These are phyloP conservation scores for Drosophila virilis DNA, from an alignment of 1,140 invertebrate species.

Conservation along the genomic window DNA sequence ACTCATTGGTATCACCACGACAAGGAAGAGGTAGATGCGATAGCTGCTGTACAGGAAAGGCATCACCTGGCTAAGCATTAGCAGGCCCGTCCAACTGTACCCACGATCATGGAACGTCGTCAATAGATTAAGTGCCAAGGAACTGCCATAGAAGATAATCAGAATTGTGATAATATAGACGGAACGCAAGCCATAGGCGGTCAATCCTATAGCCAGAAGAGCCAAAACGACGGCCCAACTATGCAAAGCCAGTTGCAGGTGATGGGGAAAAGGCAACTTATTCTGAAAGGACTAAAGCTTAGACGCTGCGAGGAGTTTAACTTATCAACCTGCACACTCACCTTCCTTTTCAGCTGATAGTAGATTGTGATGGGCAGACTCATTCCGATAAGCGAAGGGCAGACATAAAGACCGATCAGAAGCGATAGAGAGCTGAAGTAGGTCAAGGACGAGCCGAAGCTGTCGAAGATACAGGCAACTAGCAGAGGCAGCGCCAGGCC, in stretches of 20 bases:
- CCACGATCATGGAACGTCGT: slow-evolving; percentile 80
- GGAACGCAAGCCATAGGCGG: slow-evolving; percentile 46
- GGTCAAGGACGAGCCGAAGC: slow-evolving; percentile 86
- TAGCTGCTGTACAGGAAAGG: slow-evolving; percentile 86
- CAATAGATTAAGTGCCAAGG: slow-evolving; percentile 67
- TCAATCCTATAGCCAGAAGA: slow-evolving; percentile 42
- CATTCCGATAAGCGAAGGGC: slow-evolving; percentile 85
- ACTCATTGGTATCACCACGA: slow-evolving; percentile 88
- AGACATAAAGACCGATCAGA: slow-evolving; percentile 86
- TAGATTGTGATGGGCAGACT: slow-evolving; percentile 76
- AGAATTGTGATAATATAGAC: slow-evolving; percentile 64
- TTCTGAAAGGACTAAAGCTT: slow-evolving; percentile 26
- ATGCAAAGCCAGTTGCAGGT: slow-evolving; percentile 64
- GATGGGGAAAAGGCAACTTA: slow-evolving; percentile 47
- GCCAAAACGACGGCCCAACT: slow-evolving; percentile 53
- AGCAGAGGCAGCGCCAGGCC: slow-evolving; percentile 85
- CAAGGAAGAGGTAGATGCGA: slow-evolving; percentile 87
- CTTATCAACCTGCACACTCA: slow-evolving; percentile 58
- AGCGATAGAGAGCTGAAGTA: slow-evolving; percentile 89
- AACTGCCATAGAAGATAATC: slow-evolving; percentile 56
- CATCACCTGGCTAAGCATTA: slow-evolving; percentile 80
- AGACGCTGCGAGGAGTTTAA: neutral
- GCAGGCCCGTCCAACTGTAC: slow-evolving; percentile 86
- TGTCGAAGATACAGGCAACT: slow-evolving; percentile 84
- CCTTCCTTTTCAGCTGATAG: slow-evolving; percentile 85